Evolutionary conservation across 2,888 invertebrate species (phyloP), one percentile per base, ranked within the genome.

Genomic region (Melinaea marsaeus): DNA sequence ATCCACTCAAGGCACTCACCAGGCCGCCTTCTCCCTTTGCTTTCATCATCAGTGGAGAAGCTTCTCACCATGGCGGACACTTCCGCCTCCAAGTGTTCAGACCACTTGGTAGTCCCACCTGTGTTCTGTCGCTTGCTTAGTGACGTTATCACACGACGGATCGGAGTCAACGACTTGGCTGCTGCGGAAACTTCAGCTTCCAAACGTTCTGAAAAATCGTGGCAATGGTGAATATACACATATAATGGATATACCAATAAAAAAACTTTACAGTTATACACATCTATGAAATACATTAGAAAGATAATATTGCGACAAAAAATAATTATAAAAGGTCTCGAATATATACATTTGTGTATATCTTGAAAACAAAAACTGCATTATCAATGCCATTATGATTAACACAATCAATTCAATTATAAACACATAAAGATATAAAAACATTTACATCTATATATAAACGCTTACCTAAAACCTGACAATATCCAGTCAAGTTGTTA

Each of bases 121-220:
- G 89, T 86, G 63, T 90, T 90, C 58, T 84, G 85, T 4, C 86
- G 74, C 0, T 81, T 71, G 63, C 88, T 72, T 2, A 84, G 81
- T 1, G 79, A 80, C 57, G 81, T 85, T 75, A 80, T 81, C 63
- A 90, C 82, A 4, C 72, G 79, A 68, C 79, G 75, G 61, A 90
- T 65, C 0, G 86, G 90, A 0, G 78, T 81, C 65, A 80, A 79
- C 11, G 75, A 73, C 69, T 77, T 82, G 47, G 70, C 74, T 34
- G 84, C 86, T 55, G 79, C 84, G 13, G 78, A 74, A 74, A 90
- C 82, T 70, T 90, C 89, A 0, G 83, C 82, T 73, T 90, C 88
- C 71, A 89, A 71, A 4, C 86, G 85, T 65, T 87, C 90, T 90
- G 79, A 7, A 62, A 46, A 63, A 33, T 70, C 62, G 22, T 45